Conservation (phyloP, 2,113 vertebrate species). For the Vireo altiloquus region DNA sequence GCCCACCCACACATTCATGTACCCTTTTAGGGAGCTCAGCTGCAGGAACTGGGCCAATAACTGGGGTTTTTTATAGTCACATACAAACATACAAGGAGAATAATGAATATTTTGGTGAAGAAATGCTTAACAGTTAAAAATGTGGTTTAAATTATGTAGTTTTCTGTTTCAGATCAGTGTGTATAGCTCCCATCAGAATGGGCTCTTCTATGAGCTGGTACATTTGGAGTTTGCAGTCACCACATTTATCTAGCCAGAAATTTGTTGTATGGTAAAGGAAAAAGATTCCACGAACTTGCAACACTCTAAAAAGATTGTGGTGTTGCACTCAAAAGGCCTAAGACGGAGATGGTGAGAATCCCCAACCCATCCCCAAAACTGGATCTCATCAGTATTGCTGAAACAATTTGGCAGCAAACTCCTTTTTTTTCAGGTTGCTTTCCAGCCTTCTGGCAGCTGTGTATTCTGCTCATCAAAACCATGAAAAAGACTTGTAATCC, state of each 20-base stretch:
- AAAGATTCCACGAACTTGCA: not conserved
- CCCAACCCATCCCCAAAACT: not conserved
- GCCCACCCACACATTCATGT: not conserved
- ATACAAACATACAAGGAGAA: not conserved
- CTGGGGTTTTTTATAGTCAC: not conserved
- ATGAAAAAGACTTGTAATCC: slow-evolving; percentile 48
- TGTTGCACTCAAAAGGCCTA: not conserved
- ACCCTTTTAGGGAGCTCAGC: not conserved
- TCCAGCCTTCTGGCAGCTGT: slow-evolving; percentile 57
- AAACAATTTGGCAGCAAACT: slow-evolving; percentile 60
- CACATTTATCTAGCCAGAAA: not conserved
- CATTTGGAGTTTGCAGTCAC: not conserved
- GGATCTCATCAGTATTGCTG: slow-evolving; percentile 60
- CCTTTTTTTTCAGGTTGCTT: slow-evolving; percentile 50
- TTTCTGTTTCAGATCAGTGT: not conserved
- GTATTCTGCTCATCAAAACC: slow-evolving; percentile 43
- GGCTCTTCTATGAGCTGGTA: not conserved
- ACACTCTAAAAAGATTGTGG: not conserved
- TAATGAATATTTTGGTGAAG: not conserved
- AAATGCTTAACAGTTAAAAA: not conserved
- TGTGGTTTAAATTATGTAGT: not conserved
- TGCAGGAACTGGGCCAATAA: not conserved
- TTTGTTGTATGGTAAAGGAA: not conserved
- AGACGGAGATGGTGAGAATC: slow-evolving; percentile 9
- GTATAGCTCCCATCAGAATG: not conserved